Percentiles rank a stretch among this genome's conserved stretches.
These are phyloP conservation scores for Orestias chungarensis DNA, from an alignment of 2,797 vertebrate species.

Conservation along the genomic window DNA sequence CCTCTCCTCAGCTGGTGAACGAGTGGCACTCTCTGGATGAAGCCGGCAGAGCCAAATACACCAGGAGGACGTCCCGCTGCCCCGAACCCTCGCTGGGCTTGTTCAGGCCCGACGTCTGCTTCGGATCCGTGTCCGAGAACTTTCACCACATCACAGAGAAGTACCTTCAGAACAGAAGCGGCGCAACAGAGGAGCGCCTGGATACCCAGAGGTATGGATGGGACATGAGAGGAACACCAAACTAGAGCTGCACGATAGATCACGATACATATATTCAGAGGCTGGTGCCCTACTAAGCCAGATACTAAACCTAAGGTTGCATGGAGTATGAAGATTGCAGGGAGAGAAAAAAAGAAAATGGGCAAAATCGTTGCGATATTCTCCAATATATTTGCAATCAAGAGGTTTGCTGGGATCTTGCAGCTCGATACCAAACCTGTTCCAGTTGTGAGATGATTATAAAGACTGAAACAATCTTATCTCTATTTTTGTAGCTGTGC, in stretches of 20 bases:
- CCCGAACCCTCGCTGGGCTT: slow-evolving; percentile 88
- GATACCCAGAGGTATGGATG: slow-evolving; percentile 80
- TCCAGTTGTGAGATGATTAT: no score
- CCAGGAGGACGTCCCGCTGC: slow-evolving; percentile 82
- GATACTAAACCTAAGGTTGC: no score
- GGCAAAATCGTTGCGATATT: no score
- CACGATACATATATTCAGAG: no score
- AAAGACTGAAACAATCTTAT: no score
- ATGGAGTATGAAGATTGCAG: no score
- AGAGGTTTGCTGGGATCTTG: no score
- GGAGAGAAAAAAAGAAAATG: no score
- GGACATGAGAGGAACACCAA: background rate
- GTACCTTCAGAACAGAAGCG: slow-evolving; percentile 72
- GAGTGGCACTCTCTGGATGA: slow-evolving; percentile 86
- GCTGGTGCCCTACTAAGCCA: background rate
- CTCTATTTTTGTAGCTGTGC: no score
- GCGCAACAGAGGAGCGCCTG: slow-evolving; percentile 31
- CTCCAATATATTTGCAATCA: no score
- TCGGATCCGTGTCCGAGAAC: slow-evolving; percentile 94
- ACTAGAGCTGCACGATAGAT: no score
- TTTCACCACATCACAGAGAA: slow-evolving; percentile 84
- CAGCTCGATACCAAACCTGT: no score
- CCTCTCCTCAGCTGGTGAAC: slow-evolving; percentile 78
- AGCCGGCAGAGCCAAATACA: slow-evolving; percentile 79
- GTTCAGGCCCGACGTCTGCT: slow-evolving; percentile 87